phyloP scores from a whole-genome alignment of 2,797 vertebrate genomes.

The Mus minutoides region DNA sequence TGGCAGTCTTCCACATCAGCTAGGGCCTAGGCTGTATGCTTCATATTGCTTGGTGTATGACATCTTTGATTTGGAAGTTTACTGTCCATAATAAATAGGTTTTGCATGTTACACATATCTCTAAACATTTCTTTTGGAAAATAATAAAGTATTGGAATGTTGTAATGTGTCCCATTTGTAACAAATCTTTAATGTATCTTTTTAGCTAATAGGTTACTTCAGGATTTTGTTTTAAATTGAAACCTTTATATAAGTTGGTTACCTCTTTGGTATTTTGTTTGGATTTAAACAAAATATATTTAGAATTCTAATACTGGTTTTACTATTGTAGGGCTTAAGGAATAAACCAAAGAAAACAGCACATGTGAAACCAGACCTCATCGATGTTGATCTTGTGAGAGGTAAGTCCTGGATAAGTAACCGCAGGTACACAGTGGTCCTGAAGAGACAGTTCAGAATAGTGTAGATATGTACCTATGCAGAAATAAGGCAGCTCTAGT shows the following conservation, averaged over 20 bases:
- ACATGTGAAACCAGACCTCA: slow-evolving; percentile 98
- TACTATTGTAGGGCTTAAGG: slow-evolving; percentile 93
- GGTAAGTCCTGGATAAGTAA: slow-evolving; percentile 88
- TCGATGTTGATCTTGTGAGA: slow-evolving; percentile 99
- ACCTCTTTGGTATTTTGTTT: slow-evolving; percentile 37
- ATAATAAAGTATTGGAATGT: slow-evolving; percentile 33
- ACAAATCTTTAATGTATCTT: slow-evolving; percentile 18
- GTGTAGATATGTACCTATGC: background rate
- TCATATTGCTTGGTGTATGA: background rate
- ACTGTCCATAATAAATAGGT: slow-evolving; percentile 1
- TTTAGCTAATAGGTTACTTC: slow-evolving; percentile 20
- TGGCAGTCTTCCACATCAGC: background rate
- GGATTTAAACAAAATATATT: background rate
- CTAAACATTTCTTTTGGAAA: slow-evolving; percentile 43
- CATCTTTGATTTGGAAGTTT: slow-evolving; percentile 52
- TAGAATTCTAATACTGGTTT: slow-evolving; percentile 54
- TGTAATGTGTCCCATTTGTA: slow-evolving; percentile 44
- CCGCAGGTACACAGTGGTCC: background rate
- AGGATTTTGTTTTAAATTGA: slow-evolving; percentile 61
- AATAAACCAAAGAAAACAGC: slow-evolving; percentile 99
- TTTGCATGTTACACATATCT: slow-evolving; percentile 15
- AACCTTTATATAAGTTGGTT: slow-evolving; percentile 43
- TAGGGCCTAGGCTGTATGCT: background rate
- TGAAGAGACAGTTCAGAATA: slow-evolving; percentile 40
- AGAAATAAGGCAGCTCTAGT: background rate